Evolutionary conservation across 2,113 vertebrate genomes (phyloP).

Genomic region (Apteryx owenii): DNA sequence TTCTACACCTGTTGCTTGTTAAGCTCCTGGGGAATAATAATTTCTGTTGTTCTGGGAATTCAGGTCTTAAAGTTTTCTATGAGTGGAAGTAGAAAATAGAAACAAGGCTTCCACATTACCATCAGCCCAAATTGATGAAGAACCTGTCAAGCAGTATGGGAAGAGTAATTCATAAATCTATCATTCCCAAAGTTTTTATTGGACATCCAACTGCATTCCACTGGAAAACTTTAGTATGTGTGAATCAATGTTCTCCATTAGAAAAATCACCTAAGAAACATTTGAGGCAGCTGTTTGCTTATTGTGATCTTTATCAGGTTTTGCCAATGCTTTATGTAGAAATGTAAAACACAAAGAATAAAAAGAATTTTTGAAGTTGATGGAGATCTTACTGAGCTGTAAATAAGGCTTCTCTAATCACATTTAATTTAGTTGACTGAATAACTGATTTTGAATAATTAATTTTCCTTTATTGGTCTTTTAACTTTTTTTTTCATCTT

Average conservation of each 20-base stretch:
- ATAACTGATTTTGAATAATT: neutral
- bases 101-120: neutral
- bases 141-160: neutral
- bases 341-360: neutral
- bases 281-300: neutral
- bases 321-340: neutral
- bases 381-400: neutral
- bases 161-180: neutral
- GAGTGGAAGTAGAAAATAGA: neutral
- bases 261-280: neutral
- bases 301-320: accelerated
- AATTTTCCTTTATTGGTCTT: neutral
- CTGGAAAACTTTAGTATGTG: neutral
- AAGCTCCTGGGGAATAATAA: neutral
- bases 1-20: neutral
- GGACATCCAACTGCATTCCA: neutral
- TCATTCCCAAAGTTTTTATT: neutral
- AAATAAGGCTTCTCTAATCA: neutral
- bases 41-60: neutral
- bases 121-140: neutral
- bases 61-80: neutral
- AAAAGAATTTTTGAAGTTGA: neutral
- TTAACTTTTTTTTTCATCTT: neutral
- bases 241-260: neutral
- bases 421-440: neutral